Percentiles rank a stretch among this genome's conserved stretches.
Conservation (phyloP, 2,888 invertebrate species). For the Andricus quercusramuli region DNA sequence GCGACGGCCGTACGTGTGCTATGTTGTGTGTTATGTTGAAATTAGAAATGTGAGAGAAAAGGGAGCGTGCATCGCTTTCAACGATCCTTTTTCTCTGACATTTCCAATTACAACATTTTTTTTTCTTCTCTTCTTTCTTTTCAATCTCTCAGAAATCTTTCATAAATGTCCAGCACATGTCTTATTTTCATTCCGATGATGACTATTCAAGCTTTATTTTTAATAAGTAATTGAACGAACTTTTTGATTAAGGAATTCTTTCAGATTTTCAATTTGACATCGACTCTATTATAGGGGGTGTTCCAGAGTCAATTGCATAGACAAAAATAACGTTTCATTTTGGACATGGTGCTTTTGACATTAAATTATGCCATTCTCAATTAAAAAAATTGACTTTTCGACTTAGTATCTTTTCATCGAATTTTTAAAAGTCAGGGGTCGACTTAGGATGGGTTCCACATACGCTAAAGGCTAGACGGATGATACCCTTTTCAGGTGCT, state of each 20-base stretch:
- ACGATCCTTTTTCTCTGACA: slow-evolving; percentile 43
- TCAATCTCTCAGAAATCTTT: not conserved
- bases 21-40: too few species aligned
- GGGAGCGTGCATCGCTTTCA: slow-evolving; percentile 39
- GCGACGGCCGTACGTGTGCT: not conserved
- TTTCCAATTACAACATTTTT: slow-evolving; percentile 25
- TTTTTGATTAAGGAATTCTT: not conserved
- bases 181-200: not conserved
- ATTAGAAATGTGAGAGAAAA: too few species aligned
- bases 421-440: too few species aligned
- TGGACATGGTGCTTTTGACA: too few species aligned
- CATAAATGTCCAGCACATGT: not conserved
- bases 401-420: too few species aligned
- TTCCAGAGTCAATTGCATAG: not conserved
- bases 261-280: not conserved
- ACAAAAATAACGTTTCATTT: not conserved
- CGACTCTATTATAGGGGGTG: not conserved
- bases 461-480: too few species aligned
- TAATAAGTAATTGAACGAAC: not conserved
- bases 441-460: too few species aligned
- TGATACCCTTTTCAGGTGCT: too few species aligned
- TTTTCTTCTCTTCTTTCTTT: too few species aligned
- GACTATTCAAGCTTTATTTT: not conserved
- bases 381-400: too few species aligned
- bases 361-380: too few species aligned